Evolutionary conservation across 2,797 vertebrate species (phyloP).

Genomic region (Zalophus californianus): DNA sequence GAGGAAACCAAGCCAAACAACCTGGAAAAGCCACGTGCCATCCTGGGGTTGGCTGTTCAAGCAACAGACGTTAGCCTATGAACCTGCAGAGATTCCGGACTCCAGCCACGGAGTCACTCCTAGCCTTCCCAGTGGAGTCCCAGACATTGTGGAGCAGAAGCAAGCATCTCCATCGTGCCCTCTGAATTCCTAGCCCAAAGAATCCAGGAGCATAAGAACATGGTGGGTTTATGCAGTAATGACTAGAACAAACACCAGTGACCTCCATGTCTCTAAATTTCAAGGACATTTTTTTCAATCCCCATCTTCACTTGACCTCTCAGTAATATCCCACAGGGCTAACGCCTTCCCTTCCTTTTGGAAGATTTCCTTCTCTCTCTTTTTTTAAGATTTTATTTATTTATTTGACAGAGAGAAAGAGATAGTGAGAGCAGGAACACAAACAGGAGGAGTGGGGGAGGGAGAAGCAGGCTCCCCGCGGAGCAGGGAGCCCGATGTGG

Average conservation of each 20-base stretch:
- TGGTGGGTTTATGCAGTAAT: not conserved
- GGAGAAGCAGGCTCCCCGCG: too few relatives aligned
- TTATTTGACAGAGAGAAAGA: too few relatives aligned
- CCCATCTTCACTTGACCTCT: not conserved
- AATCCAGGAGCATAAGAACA: not conserved
- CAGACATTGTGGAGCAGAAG: not conserved
- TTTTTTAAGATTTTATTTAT: too few relatives aligned
- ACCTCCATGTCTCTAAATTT: not conserved
- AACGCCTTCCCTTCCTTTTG: not conserved
- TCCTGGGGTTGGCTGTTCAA: not conserved
- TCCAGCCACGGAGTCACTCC: not conserved
- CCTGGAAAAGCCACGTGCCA: not conserved
- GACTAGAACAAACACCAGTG: not conserved
- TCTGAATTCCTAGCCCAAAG: not conserved
- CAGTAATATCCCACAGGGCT: not conserved
- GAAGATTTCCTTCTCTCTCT: not conserved
- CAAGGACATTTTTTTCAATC: not conserved
- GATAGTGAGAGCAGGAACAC: too few relatives aligned
- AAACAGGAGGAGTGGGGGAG: too few relatives aligned
- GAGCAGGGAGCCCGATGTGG: too few relatives aligned
- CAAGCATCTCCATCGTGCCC: rapidly evolving
- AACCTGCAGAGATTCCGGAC: not conserved
- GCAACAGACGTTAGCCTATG: not conserved
- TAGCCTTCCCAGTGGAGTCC: not conserved
- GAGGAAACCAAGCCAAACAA: not conserved